phyloP scores from a whole-genome alignment of 2,888 invertebrate species.

The Pimpla rufipes region DNA sequence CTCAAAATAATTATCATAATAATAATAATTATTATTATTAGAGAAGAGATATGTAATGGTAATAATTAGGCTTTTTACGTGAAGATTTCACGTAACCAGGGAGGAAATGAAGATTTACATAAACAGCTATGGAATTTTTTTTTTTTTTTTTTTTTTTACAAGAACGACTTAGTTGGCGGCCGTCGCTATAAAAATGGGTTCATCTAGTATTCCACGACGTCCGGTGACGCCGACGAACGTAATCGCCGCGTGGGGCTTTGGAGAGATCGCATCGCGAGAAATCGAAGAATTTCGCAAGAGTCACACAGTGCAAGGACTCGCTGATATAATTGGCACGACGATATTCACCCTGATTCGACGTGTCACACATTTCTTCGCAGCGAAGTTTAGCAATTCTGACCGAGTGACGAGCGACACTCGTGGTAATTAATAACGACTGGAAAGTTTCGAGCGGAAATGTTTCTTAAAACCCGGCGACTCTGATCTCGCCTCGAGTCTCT shows the following conservation, averaged over 20 bases:
- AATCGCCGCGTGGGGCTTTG: neutral
- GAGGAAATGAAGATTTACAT: neutral
- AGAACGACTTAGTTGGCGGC: slow-evolving; percentile 20
- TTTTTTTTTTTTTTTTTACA: too few species aligned
- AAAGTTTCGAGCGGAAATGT: slow-evolving; percentile 60
- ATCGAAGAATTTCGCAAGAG: slow-evolving; percentile 33
- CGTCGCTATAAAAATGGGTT: slow-evolving; percentile 16
- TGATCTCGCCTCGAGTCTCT: slow-evolving; percentile 1
- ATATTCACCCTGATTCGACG: slow-evolving; percentile 4
- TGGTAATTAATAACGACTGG: slow-evolving; percentile 32
- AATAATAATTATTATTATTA: too few species aligned
- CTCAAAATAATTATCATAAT: too few species aligned
- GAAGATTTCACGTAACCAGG: neutral
- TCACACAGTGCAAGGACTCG: slow-evolving; percentile 36
- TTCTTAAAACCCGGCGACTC: slow-evolving; percentile 31
- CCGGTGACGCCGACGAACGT: neutral
- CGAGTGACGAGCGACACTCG: too few species aligned
- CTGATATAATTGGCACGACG: slow-evolving; percentile 20
- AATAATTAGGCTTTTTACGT: too few species aligned
- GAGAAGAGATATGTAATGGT: too few species aligned
- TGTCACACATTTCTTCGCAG: too few species aligned
- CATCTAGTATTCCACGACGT: slow-evolving; percentile 5
- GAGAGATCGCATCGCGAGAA: slow-evolving; percentile 3
- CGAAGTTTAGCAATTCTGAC: too few species aligned
- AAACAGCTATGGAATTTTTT: neutral